Evolutionary conservation across 2,888 invertebrate genomes (phyloP).

Genomic region (Parapristionchus giblindavisi): DNA sequence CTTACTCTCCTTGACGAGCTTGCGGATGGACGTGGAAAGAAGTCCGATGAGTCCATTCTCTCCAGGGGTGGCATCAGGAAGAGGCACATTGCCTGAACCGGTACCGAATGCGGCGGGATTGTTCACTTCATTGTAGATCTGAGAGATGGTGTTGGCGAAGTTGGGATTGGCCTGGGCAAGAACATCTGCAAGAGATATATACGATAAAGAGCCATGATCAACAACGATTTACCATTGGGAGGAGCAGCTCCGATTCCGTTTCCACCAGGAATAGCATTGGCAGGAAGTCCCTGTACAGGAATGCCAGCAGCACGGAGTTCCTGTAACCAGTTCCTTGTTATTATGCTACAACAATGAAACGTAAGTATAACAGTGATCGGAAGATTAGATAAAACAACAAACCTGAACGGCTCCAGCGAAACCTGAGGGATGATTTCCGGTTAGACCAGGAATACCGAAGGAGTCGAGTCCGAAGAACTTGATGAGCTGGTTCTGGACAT

Average conservation of each 20-base stretch:
- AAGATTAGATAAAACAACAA: neutral
- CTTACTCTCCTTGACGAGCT: conserved; percentile 68
- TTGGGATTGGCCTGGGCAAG: conserved; percentile 68
- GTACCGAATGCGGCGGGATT: conserved; percentile 61
- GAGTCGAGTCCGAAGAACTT: conserved; percentile 69
- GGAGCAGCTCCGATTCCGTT: conserved; percentile 14
- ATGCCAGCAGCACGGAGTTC: conserved; percentile 67
- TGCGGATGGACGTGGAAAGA: conserved; percentile 66
- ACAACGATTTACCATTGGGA: conserved; percentile 8
- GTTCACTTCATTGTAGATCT: conserved; percentile 57
- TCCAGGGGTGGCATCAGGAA: conserved; percentile 68
- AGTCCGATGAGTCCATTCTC: conserved; percentile 69
- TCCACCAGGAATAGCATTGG: conserved; percentile 50
- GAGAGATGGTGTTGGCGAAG: conserved; percentile 64
- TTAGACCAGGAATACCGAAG: conserved; percentile 69
- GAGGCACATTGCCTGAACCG: conserved; percentile 54
- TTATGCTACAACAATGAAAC: conserved; percentile 29
- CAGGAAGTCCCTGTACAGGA: conserved; percentile 66
- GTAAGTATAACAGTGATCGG: no score
- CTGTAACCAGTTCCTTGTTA: conserved; percentile 39
- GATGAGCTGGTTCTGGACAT: conserved; percentile 69
- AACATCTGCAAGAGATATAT: conserved; percentile 50
- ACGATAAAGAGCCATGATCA: neutral
- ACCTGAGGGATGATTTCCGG: conserved; percentile 67
- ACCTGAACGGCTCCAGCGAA: conserved; percentile 68